phyloP scores from a whole-genome alignment of 2,888 invertebrate species.

The Galeruca laticollis region DNA sequence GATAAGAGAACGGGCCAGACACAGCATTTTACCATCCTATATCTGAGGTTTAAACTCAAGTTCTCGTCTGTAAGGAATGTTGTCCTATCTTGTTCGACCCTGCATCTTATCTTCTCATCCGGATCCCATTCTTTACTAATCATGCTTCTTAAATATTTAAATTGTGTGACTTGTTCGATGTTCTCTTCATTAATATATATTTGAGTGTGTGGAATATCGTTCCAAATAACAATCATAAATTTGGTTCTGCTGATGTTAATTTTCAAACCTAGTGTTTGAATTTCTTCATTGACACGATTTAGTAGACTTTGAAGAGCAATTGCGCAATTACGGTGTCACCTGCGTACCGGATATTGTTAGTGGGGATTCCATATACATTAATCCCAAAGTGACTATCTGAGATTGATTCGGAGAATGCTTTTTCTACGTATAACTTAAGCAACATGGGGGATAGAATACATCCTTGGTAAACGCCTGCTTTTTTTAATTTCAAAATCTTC shows the following conservation, averaged over 20 bases:
- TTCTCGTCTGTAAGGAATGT: neutral
- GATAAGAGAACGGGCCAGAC: neutral
- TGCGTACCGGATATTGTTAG: too few species aligned
- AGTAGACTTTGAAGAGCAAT: too few species aligned
- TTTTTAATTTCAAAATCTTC: conserved; percentile 1
- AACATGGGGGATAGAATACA: neutral
- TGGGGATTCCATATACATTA: neutral
- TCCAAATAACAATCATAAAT: neutral
- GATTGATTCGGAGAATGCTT: too few species aligned
- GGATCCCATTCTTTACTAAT: too few species aligned
- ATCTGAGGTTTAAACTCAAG: neutral
- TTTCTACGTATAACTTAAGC: neutral
- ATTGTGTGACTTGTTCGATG: too few species aligned
- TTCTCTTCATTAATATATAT: too few species aligned
- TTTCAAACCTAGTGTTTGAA: neutral
- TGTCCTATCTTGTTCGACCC: too few species aligned
- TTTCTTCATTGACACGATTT: neutral
- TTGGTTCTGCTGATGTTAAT: too few species aligned
- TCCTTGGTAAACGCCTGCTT: neutral
- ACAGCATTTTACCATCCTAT: too few species aligned
- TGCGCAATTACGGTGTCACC: neutral
- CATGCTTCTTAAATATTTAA: too few species aligned
- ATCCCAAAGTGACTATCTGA: neutral
- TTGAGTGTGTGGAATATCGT: neutral
- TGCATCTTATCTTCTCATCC: too few species aligned